A percentile compares a stretch with the other conserved stretches of the same genome.
These are phyloP conservation scores for Mus spicilegus DNA, from an alignment of 2,113 vertebrate genomes.

Conservation along the genomic window DNA sequence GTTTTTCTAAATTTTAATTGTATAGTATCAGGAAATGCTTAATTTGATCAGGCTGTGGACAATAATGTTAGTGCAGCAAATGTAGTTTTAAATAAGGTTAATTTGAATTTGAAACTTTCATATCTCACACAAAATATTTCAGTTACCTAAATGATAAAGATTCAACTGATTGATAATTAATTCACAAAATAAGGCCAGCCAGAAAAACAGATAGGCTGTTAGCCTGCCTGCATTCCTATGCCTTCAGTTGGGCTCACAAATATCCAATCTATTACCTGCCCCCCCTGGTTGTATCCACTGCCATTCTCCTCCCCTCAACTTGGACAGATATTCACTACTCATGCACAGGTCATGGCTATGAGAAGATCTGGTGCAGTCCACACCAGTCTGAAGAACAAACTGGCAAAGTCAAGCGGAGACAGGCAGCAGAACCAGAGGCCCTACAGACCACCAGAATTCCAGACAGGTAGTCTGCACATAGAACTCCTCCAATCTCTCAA, in stretches of 20 bases:
- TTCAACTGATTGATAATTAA: not conserved
- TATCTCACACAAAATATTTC: not conserved
- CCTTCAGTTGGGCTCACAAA: no score
- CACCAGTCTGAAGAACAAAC: not conserved
- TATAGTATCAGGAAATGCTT: no score
- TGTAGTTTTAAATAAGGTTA: not conserved
- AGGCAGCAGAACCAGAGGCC: no score
- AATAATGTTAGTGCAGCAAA: not conserved
- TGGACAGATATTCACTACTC: not conserved
- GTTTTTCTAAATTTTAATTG: not conserved
- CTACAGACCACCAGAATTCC: not conserved
- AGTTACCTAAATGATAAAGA: not conserved
- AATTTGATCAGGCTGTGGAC: not conserved
- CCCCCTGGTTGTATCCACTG: not conserved
- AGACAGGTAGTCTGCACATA: not conserved
- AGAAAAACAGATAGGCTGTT: not conserved
- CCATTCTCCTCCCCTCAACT: not conserved
- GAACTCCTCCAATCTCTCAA: not conserved
- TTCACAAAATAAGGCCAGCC: not conserved
- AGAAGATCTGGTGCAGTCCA: not conserved
- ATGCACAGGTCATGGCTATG: not conserved
- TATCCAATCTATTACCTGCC: no score
- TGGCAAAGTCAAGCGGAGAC: not conserved
- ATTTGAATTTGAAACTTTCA: not conserved
- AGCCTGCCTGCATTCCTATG: no score